Evolutionary conservation across 1,140 invertebrate genomes (phyloP), one percentile per base, ranked within the genome.

Genomic region (Cherax quadricarinatus): DNA sequence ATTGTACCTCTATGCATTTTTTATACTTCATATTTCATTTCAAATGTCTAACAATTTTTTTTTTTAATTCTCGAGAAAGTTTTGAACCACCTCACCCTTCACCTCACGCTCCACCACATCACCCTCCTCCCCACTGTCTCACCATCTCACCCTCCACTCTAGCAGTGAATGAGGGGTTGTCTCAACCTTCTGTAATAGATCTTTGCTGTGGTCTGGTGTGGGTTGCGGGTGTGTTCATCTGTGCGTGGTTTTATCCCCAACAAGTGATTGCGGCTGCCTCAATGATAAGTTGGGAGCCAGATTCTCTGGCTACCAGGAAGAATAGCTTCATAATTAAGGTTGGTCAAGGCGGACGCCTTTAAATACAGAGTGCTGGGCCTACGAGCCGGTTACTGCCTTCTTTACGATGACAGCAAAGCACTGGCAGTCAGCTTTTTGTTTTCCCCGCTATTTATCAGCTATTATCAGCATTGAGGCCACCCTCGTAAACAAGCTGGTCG

Each of bases 301-400:
- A 82, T 53, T 21, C 51, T 14, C 80, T 82, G 49, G 57, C 16
- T 57, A 16, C n/a, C 10, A n/a, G 53, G 80, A 82, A 53, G 53
- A 53, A 82, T 82, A 49, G 80, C 51, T 49, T 82, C 80, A 82
- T 82, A 82, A 82, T 82, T 82, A 82, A 87, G 24, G 85, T 48
- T 16, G 18, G 85, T 49, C n/a, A 49, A 30, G 85, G 62, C 48
- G 85, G 85, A 78, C 18, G 18, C n/a, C 70, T 60, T 49, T 49
- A 87, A 78, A 70, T 87, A 87, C 41, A 53, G 66, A 87, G 48
- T 30, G 49, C 5, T 73, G 85, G 85, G 85, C 73, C 53, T 88
- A 88, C 86, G 66, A 53, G 66, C 48, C 79, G 66, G 66, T 79
- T 88, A 24, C 41, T 24, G 12, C 14, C 7, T 79, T 49, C 73